Evolutionary conservation across 2,888 invertebrate genomes (phyloP).

Genomic region (Lottia scabra): DNA sequence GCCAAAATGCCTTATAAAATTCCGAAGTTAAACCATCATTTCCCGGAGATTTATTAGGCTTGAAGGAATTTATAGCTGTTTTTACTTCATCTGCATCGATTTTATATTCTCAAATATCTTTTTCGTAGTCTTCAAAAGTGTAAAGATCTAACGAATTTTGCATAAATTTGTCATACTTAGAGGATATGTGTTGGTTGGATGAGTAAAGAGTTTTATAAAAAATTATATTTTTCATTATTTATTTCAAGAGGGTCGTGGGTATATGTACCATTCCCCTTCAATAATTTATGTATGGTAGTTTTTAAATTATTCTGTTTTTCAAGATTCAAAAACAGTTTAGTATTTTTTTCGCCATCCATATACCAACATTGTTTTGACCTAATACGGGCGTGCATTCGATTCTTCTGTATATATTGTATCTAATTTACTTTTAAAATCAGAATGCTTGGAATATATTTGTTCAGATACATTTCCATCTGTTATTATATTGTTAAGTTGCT

Average conservation of each 20-base stretch:
- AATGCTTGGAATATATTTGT: no score
- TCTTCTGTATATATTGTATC: background rate
- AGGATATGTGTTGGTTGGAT: background rate
- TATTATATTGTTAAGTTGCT: background rate
- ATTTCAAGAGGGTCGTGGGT: background rate
- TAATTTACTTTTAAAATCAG: conserved; percentile 2
- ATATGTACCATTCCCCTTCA: background rate
- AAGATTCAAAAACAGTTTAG: conserved; percentile 67
- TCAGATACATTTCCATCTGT: background rate
- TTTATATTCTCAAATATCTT: no score
- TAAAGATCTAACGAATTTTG: no score
- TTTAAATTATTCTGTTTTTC: background rate
- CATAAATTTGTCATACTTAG: no score
- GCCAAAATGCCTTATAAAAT: no score
- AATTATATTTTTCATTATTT: background rate
- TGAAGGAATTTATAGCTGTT: no score
- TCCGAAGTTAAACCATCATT: no score
- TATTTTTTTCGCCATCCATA: conserved; percentile 18
- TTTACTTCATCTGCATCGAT: no score
- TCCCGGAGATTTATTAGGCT: no score
- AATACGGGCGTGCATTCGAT: conserved; percentile 13
- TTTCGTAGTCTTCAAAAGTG: no score
- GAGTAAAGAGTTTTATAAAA: background rate
- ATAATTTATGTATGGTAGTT: background rate
- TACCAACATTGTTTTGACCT: conserved; percentile 7